A percentile compares a stretch with the other conserved stretches of the same genome.
phyloP scores from a whole-genome alignment of 92 coral and sea anemone species.

The Porites lobata region DNA sequence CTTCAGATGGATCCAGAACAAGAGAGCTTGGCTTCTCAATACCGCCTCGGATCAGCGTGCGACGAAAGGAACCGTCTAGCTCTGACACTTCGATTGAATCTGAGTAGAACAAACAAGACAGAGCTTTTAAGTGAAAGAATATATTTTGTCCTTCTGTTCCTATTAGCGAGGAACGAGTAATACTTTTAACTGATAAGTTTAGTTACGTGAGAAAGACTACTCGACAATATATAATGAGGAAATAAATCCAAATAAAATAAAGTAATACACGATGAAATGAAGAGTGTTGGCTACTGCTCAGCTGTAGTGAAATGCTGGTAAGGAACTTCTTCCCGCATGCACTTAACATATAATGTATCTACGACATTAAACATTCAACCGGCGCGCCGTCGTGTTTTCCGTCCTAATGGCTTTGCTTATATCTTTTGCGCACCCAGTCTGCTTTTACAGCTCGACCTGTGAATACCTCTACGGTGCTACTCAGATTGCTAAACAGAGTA shows the following conservation, averaged over 20 bases:
- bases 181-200: neutral
- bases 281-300: too few relatives aligned
- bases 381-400: too few relatives aligned
- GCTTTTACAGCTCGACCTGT: neutral
- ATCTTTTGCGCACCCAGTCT: neutral
- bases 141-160: too few relatives aligned
- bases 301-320: too few relatives aligned
- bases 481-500: neutral
- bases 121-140: neutral
- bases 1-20: slow-evolving; percentile 87
- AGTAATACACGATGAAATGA: too few relatives aligned
- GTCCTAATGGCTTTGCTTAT: too few relatives aligned
- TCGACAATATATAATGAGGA: too few relatives aligned
- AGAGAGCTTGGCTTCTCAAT: slow-evolving; percentile 84
- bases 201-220: too few relatives aligned
- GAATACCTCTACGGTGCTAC: neutral
- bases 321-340: too few relatives aligned
- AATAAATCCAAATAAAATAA: too few relatives aligned
- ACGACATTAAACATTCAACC: too few relatives aligned
- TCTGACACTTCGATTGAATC: slow-evolving; percentile 85
- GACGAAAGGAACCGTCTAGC: slow-evolving; percentile 77
- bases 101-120: neutral
- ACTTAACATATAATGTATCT: too few relatives aligned
- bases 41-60: slow-evolving; percentile 65
- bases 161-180: neutral